phyloP scores from a whole-genome alignment of 2,888 invertebrate species.

The Dioctria rufipes region DNA sequence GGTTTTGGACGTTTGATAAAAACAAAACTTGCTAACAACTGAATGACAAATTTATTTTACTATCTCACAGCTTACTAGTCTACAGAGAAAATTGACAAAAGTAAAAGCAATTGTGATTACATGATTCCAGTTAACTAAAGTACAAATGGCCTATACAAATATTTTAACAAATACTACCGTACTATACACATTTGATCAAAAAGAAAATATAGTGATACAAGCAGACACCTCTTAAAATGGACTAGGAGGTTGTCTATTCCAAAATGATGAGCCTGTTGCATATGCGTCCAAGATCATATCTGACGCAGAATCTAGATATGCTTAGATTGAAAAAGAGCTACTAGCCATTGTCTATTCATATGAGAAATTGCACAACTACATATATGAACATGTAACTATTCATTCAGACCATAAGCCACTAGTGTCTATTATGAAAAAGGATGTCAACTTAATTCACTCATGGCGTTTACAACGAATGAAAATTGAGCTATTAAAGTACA shows the following conservation, averaged over 20 bases:
- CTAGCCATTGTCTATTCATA: constrained; percentile 60
- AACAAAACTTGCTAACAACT: no score
- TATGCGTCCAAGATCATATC: constrained; percentile 54
- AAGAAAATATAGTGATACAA: no score
- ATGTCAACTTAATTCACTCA: constrained; percentile 23
- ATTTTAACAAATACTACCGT: no score
- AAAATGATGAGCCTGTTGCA: constrained; percentile 57
- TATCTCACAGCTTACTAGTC: no score
- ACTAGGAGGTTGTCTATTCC: constrained; percentile 58
- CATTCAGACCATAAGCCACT: constrained; percentile 58
- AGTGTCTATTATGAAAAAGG: constrained; percentile 54
- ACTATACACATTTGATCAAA: neutral
- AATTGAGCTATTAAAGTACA: constrained; percentile 61
- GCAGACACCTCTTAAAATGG: constrained; percentile 9
- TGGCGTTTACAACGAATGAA: constrained; percentile 56
- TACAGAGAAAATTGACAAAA: no score
- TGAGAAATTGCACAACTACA: constrained; percentile 60
- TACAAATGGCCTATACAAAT: no score
- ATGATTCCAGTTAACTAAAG: no score
- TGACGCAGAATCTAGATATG: constrained; percentile 55
- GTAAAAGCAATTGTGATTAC: no score
- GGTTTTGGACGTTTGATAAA: no score
- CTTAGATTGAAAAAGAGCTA: constrained; percentile 56
- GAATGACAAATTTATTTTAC: no score
- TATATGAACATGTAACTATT: constrained; percentile 59